phyloP scores from a whole-genome alignment of 2,113 vertebrate species.

The Octodon degus region DNA sequence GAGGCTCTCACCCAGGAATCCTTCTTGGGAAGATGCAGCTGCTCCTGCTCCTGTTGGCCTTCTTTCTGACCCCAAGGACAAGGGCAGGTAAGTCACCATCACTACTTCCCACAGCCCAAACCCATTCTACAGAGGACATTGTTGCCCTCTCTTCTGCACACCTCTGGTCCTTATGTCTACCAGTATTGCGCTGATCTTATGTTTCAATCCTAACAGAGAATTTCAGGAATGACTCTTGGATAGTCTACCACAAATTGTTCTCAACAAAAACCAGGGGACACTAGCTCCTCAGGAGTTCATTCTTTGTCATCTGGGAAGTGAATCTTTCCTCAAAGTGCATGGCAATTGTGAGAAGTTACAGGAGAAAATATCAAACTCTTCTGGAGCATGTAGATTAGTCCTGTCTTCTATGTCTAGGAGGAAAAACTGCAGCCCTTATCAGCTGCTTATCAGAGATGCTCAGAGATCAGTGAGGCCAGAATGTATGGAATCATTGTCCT shows the following conservation, averaged over 20 bases:
- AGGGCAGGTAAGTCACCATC: conserved; percentile 65
- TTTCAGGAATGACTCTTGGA: background rate
- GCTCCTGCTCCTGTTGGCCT: background rate
- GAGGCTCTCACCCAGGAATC: background rate
- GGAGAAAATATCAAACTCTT: background rate
- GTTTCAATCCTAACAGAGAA: background rate
- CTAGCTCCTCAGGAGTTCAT: too few species aligned
- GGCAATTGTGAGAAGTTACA: background rate
- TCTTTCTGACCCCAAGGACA: background rate
- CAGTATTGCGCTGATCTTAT: background rate
- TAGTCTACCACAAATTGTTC: background rate
- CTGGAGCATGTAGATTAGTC: background rate
- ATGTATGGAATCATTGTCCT: background rate
- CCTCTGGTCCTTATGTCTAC: background rate
- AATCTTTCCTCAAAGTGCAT: background rate
- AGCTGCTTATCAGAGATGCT: background rate
- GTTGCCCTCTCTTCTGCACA: background rate
- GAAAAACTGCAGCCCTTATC: background rate
- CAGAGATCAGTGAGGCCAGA: background rate
- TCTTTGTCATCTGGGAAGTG: background rate
- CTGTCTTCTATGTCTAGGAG: background rate
- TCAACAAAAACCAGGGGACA: background rate
- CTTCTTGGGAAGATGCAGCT: conserved; percentile 46
- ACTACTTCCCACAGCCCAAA: background rate
- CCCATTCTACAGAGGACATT: background rate